Percentiles rank a stretch among this genome's conserved stretches.
Conservation (phyloP, 2,888 invertebrate genomes). For the Athrips mouffetella region DNA sequence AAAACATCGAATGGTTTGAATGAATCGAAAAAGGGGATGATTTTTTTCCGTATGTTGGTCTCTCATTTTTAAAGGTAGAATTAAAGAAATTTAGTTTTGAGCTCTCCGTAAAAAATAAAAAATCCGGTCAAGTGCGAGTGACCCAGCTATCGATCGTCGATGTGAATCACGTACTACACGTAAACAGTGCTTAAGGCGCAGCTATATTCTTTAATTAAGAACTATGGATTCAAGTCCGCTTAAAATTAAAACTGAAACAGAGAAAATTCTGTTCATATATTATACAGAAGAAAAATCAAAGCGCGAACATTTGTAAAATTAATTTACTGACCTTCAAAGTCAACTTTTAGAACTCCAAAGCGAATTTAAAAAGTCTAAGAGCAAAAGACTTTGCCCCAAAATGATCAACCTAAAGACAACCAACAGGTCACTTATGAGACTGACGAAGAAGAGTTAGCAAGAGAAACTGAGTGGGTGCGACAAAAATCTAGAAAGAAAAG, state of each 20-base stretch:
- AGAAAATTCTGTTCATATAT: neutral
- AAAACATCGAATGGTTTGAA: too few relatives aligned
- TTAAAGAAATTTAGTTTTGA: too few relatives aligned
- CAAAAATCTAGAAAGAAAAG: slow-evolving; percentile 9
- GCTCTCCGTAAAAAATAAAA: too few relatives aligned
- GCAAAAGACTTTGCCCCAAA: neutral
- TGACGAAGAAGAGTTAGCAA: slow-evolving; percentile 14
- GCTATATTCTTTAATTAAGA: too few relatives aligned
- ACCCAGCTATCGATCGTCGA: too few relatives aligned
- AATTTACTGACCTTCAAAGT: neutral
- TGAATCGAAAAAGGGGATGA: too few relatives aligned
- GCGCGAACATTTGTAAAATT: neutral
- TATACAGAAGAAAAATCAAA: neutral
- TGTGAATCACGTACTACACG: too few relatives aligned
- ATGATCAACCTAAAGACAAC: neutral
- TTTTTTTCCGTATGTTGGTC: too few relatives aligned
- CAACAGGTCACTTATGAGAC: neutral
- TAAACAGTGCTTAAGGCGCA: too few relatives aligned
- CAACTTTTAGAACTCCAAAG: neutral
- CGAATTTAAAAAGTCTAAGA: neutral
- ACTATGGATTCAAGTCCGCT: too few relatives aligned
- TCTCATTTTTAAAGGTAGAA: too few relatives aligned
- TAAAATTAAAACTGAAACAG: neutral
- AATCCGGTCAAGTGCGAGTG: too few relatives aligned
- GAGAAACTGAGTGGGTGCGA: slow-evolving; percentile 10